Evolutionary conservation across 1,140 invertebrate genomes (phyloP), one percentile per base, ranked within the genome.

Genomic region (Liolophura sinensis): DNA sequence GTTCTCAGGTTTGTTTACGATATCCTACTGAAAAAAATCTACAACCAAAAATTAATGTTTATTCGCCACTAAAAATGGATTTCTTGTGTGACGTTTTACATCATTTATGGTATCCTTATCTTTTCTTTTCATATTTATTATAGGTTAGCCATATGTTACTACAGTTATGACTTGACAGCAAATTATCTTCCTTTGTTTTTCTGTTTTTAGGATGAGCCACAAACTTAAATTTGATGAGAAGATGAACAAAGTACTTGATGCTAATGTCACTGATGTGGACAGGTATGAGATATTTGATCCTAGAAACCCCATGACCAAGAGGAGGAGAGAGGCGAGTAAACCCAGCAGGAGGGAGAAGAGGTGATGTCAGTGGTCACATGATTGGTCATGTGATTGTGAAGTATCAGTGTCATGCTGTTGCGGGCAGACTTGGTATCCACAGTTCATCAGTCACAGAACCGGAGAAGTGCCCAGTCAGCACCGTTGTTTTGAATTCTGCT

Each of bases 231-330:
- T 94, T 79, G 91, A 94, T 69, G 90, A 92, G 14, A 88, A 90
- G 0, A 90, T 94, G 20, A 85, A 96, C 61, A 82, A 80, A 71
- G 97, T 97, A 0, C 95, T 96, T 81, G 97, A 99, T 88, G 97
- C 97, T 0, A 98, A 94, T 73, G 78, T 86, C 7, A 67, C 78
- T 40, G 89, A 91, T 63, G 92, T 95, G 74, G 95, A 98, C 81
- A 96, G 96, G 93, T 99, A 96, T 82, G 94, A 97, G 77, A 94
- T 97, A 65, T 92, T 92, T 78, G 96, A 98, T 87, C 97, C 97
- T 0, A 86, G 96, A 73, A 98, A 98, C 88, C 92, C 94, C 0
- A 83, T 99, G 0, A 98, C 94, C 73, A 94, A 97, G 86, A 87
- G 96, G 60, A 89, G 95, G 80, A 86, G 96, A 67, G 93, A 89